Percentiles rank a stretch among this genome's conserved stretches.
phyloP scores from a whole-genome alignment of 1,140 invertebrate species.

The Drosophila equinoxialis region DNA sequence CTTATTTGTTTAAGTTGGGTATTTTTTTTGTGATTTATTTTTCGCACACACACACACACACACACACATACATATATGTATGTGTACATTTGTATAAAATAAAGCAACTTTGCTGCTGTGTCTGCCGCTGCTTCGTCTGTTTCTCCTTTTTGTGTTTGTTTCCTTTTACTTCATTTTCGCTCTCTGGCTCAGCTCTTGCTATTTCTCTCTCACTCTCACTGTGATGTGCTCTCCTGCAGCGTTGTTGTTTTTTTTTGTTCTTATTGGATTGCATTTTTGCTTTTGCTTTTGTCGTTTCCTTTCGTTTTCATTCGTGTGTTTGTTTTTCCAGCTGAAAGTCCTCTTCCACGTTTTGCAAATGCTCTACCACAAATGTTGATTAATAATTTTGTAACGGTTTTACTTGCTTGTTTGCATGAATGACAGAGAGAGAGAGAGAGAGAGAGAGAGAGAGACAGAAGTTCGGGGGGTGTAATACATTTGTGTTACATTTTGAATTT shows the following conservation, averaged over 20 bases:
- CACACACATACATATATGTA: conserved; percentile 8
- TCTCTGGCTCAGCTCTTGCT: conserved; percentile 33
- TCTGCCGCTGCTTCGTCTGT: conserved; percentile 19
- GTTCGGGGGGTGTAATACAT: too few relatives aligned
- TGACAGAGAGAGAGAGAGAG: neutral
- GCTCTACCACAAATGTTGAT: conserved; percentile 10
- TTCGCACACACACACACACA: conserved; percentile 45
- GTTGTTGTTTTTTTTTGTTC: conserved; percentile 39
- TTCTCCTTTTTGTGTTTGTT: conserved; percentile 47
- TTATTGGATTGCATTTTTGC: conserved; percentile 29
- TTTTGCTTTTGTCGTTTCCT: conserved; percentile 33
- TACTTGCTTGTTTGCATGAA: too few relatives aligned
- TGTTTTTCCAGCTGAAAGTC: conserved; percentile 32
- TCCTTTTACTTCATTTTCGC: conserved; percentile 33
- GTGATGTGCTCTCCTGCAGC: conserved; percentile 49
- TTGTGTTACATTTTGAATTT: too few relatives aligned
- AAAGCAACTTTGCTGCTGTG: conserved; percentile 1
- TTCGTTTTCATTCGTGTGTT: conserved; percentile 26
- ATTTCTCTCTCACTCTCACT: conserved; percentile 20
- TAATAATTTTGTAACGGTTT: neutral
- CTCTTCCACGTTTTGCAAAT: conserved; percentile 14
- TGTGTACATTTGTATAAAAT: conserved; percentile 5
- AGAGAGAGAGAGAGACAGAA: too few relatives aligned
- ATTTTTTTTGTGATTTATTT: conserved; percentile 50
- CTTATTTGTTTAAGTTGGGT: conserved; percentile 53